Percentiles rank a stretch among this genome's conserved stretches.
These are phyloP conservation scores for Colossoma macropomum DNA, from an alignment of 2,113 vertebrate species.

Conservation along the genomic window DNA sequence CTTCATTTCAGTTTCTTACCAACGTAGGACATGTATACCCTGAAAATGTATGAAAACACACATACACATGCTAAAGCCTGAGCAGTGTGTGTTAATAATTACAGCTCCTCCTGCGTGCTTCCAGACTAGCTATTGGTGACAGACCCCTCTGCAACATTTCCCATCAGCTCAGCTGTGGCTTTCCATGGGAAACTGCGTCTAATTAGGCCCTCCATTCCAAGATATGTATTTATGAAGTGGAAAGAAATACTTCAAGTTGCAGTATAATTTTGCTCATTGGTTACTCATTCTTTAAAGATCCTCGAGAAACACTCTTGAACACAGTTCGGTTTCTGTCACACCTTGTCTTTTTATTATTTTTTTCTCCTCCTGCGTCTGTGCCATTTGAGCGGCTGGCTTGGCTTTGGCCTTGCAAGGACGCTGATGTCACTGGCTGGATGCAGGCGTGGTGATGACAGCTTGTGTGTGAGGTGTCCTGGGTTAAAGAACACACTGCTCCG, in stretches of 20 bases:
- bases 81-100: background rate
- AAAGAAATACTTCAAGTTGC: constrained; percentile 62
- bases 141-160: constrained; percentile 57
- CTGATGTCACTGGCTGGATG: constrained; percentile 66
- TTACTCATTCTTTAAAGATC: constrained; percentile 57
- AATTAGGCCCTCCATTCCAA: constrained; percentile 58
- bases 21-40: too few species aligned
- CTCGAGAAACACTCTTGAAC: constrained; percentile 49
- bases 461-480: constrained; percentile 42
- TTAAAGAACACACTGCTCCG: constrained; percentile 42
- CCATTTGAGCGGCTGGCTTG: constrained; percentile 45
- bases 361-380: constrained; percentile 36
- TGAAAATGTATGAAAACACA: background rate
- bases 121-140: constrained; percentile 43
- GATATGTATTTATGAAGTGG: constrained; percentile 68
- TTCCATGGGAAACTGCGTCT: constrained; percentile 47
- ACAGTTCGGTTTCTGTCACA: constrained; percentile 56
- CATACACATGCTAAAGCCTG: background rate
- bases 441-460: constrained; percentile 50
- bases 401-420: constrained; percentile 48
- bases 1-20: too few species aligned
- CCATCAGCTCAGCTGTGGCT: constrained; percentile 54
- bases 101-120: background rate
- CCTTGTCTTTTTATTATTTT: constrained; percentile 61
- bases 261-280: constrained; percentile 52